Percentiles rank a stretch among this genome's conserved stretches.
phyloP scores from a whole-genome alignment of 2,113 vertebrate genomes.

The Petrocephalus microphthalmus region DNA sequence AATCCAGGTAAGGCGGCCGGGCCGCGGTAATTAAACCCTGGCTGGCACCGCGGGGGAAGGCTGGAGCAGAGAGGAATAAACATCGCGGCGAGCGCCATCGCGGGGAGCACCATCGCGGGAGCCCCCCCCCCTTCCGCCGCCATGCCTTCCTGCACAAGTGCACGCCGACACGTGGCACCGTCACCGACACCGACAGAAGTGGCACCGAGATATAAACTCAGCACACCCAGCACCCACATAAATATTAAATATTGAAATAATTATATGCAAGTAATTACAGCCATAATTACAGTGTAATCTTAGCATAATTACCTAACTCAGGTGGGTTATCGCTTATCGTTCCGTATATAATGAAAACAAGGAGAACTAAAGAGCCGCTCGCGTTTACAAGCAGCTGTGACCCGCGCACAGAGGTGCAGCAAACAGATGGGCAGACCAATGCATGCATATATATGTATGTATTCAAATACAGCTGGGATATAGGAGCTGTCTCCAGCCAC shows the following conservation, averaged over 20 bases:
- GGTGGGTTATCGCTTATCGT: slow-evolving; percentile 1
- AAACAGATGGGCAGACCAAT: neutral
- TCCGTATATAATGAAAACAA: neutral
- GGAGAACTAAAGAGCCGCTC: neutral
- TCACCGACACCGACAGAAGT: too few relatives aligned
- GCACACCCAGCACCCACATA: neutral
- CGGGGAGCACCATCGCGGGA: too few relatives aligned
- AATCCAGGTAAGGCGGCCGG: slow-evolving; percentile 62
- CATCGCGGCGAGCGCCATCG: neutral
- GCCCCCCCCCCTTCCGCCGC: too few relatives aligned
- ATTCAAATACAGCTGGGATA: neutral
- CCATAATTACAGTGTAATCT: slow-evolving; percentile 1
- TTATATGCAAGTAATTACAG: neutral
- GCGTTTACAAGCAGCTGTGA: neutral
- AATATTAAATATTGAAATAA: slow-evolving; percentile 7
- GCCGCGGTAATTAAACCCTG: slow-evolving; percentile 57
- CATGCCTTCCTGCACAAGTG: too few relatives aligned
- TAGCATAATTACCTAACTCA: slow-evolving; percentile 1
- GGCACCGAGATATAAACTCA: neutral
- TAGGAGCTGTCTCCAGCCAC: neutral
- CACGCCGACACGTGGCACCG: too few relatives aligned
- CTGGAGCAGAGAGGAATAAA: neutral
- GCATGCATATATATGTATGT: neutral
- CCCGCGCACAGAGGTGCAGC: neutral
- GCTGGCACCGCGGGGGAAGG: neutral